phyloP scores from a whole-genome alignment of 2,113 vertebrate genomes.

The Columbina picui region DNA sequence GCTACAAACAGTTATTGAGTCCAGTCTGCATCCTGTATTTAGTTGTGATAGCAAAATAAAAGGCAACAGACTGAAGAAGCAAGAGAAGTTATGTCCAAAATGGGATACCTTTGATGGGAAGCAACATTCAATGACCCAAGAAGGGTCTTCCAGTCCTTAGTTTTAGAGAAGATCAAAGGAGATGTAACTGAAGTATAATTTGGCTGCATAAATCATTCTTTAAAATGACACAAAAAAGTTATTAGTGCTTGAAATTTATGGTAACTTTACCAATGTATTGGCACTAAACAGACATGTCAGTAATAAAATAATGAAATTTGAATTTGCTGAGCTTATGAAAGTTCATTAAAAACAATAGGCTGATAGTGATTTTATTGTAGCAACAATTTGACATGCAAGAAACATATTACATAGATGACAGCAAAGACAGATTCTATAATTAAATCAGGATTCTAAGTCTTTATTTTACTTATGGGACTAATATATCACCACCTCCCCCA shows the following conservation, averaged over 20 bases:
- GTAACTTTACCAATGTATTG: not conserved
- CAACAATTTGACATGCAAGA: not conserved
- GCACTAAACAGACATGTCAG: not conserved
- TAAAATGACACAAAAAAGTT: not conserved
- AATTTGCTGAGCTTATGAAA: not conserved
- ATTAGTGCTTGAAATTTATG: not conserved
- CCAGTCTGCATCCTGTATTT: not conserved
- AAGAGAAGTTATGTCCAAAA: not conserved
- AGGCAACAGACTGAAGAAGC: not conserved
- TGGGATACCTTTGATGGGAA: not conserved
- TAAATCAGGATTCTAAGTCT: not conserved
- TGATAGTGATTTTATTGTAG: not conserved
- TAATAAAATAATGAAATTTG: not conserved
- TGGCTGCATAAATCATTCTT: not conserved
- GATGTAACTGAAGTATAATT: not conserved
- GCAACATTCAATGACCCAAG: not conserved
- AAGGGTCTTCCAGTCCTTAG: not conserved
- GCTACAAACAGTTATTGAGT: not conserved
- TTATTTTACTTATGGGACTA: not conserved
- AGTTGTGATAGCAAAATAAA: not conserved
- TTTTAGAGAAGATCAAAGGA: not conserved
- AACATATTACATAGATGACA: not conserved
- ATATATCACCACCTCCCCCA: fast-evolving
- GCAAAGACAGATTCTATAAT: not conserved
- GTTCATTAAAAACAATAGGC: not conserved